Evolutionary conservation across 2,888 invertebrate genomes (phyloP).

Genomic region (Junonia oenone): DNA sequence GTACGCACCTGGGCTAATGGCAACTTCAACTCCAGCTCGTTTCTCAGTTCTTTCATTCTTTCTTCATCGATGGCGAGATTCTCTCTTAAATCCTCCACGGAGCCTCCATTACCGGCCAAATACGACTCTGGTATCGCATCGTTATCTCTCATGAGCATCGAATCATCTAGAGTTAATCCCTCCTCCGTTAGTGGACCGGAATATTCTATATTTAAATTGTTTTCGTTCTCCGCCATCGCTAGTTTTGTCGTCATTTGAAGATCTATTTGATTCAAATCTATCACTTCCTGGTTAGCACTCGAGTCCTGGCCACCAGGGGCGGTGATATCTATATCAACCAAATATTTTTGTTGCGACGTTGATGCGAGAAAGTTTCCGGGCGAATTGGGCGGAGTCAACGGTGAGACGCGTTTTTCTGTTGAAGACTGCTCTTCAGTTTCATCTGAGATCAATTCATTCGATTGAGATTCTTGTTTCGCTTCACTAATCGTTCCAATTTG

Average conservation of each 20-base stretch:
- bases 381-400: constrained; percentile 67
- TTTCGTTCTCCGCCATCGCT: constrained; percentile 76
- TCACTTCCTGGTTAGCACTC: constrained; percentile 37
- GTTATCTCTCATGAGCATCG: constrained; percentile 41
- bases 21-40: constrained; percentile 84
- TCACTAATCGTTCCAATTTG: constrained; percentile 51
- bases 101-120: constrained; percentile 73
- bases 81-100: constrained; percentile 73
- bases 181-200: constrained; percentile 64
- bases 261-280: constrained; percentile 66
- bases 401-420: constrained; percentile 59
- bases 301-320: constrained; percentile 29
- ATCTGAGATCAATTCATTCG: constrained; percentile 37
- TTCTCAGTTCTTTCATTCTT: constrained; percentile 84
- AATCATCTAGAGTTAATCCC: constrained; percentile 48
- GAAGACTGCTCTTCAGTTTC: constrained; percentile 52
- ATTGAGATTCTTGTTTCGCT: constrained; percentile 39
- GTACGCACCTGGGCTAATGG: constrained; percentile 82
- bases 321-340: constrained; percentile 59
- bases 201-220: constrained; percentile 73
- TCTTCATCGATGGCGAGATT: constrained; percentile 83
- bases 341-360: constrained; percentile 58
- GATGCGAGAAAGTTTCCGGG: constrained; percentile 62
- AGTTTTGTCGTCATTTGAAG: constrained; percentile 68
- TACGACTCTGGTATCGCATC: constrained; percentile 52